Evolutionary conservation across 2,888 invertebrate species (phyloP).

Genomic region (Dicranocentrus wangi): DNA sequence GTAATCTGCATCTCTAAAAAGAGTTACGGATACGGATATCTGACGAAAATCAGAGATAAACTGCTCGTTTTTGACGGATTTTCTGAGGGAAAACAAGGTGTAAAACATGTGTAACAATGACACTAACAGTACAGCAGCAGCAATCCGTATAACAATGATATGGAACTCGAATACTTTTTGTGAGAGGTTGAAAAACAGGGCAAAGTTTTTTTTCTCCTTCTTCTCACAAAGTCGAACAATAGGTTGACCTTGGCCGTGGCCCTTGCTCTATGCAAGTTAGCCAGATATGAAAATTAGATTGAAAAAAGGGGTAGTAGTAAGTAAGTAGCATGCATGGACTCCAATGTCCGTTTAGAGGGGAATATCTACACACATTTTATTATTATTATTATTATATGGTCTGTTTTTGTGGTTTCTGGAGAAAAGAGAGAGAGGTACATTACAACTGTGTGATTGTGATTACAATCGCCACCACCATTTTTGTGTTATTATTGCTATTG

Average conservation of each 20-base stretch:
- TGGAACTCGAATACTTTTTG: not conserved
- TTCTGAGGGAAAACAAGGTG: slow-evolving; percentile 56
- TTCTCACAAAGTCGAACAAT: not conserved
- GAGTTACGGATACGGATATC: too few relatives aligned
- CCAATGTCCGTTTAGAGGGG: slow-evolving; percentile 17
- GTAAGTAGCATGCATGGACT: slow-evolving; percentile 13
- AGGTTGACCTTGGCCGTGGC: slow-evolving; percentile 41
- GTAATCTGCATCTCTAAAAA: too few relatives aligned
- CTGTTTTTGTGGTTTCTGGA: slow-evolving; percentile 14
- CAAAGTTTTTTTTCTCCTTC: not conserved
- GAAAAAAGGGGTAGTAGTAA: not conserved
- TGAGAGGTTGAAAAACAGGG: not conserved
- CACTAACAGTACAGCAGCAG: slow-evolving; percentile 6
- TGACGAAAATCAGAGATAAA: too few relatives aligned
- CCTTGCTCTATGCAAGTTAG: slow-evolving; percentile 10
- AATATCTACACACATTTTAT: too few relatives aligned
- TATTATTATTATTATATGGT: too few relatives aligned
- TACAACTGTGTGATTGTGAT: too few relatives aligned
- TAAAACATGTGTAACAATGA: slow-evolving; percentile 58
- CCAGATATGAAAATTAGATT: not conserved
- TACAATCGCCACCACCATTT: too few relatives aligned
- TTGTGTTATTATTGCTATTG: not conserved
- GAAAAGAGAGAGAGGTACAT: not conserved
- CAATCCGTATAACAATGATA: not conserved
- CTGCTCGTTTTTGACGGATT: slow-evolving; percentile 16